Conservation (phyloP, 2,797 vertebrate genomes). For the Parauchenoglanis ngamensis region DNA sequence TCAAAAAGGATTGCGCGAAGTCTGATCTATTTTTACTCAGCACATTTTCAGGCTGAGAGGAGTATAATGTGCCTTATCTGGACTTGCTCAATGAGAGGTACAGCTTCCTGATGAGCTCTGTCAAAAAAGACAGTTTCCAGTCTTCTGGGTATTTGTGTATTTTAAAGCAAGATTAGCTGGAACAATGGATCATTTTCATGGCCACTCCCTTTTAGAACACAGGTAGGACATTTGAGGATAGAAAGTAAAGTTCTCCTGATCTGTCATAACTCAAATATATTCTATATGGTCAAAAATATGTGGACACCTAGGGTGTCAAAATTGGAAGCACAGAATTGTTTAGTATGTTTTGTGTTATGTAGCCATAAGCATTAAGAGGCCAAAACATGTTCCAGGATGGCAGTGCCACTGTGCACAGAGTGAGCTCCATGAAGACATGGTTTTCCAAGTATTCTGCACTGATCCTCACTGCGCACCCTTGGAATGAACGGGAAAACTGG, state of each 20-base stretch:
- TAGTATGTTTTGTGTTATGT: background rate
- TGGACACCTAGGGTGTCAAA: background rate
- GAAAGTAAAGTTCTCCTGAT: background rate
- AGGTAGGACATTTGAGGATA: constrained; percentile 41
- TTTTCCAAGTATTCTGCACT: background rate
- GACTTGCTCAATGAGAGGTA: constrained; percentile 54
- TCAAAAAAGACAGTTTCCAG: constrained; percentile 9
- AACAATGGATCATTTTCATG: constrained; percentile 32
- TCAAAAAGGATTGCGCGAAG: background rate
- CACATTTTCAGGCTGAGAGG: constrained; percentile 59
- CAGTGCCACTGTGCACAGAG: background rate
- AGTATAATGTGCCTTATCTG: constrained; percentile 57
- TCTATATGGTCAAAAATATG: background rate
- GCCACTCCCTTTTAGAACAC: constrained; percentile 35
- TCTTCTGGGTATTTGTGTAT: constrained; percentile 36
- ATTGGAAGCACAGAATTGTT: background rate
- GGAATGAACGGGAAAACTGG: too few relatives aligned
- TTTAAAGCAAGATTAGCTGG: constrained; percentile 31
- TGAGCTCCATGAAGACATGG: background rate
- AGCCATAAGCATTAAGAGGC: background rate
- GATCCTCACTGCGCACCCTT: background rate
- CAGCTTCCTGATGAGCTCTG: constrained; percentile 33
- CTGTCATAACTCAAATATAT: background rate
- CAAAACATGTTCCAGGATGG: background rate
- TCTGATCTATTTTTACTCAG: constrained; percentile 48